A percentile compares a stretch with the other conserved stretches of the same genome.
These are phyloP conservation scores for Knipowitschia caucasica DNA, from an alignment of 2,797 vertebrate genomes.

Conservation along the genomic window DNA sequence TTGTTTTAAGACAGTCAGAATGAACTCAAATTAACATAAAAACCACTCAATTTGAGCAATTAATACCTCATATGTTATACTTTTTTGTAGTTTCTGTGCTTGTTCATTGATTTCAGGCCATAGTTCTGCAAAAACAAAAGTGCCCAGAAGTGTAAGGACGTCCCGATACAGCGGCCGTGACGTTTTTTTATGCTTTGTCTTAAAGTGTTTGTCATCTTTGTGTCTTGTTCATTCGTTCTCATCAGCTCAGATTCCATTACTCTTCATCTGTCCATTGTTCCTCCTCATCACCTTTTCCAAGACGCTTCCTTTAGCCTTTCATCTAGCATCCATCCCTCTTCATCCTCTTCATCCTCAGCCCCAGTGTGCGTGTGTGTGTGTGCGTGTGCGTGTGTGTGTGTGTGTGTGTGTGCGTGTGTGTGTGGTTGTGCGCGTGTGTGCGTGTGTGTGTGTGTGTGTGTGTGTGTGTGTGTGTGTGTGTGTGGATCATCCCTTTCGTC, in stretches of 20 bases:
- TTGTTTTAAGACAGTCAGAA: no score
- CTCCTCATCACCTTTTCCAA: slow-evolving; percentile 2
- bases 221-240: slow-evolving; percentile 15
- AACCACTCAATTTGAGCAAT: no score
- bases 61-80: no score
- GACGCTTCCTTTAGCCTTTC: slow-evolving; percentile 4
- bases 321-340: slow-evolving; percentile 1
- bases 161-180: no score
- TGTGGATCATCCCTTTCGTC: background rate
- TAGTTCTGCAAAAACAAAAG: no score
- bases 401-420: background rate
- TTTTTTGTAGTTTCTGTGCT: no score
- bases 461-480: background rate
- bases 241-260: slow-evolving; percentile 69
- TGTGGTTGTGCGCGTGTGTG: background rate
- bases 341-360: background rate
- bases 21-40: no score
- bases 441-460: background rate
- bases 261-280: slow-evolving; percentile 62
- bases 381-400: background rate
- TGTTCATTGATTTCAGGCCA: no score
- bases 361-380: background rate
- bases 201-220: background rate
- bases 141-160: no score
- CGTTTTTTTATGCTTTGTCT: background rate